These are phyloP conservation scores for Anticlea derivata DNA, from an alignment of 2,888 invertebrate genomes.

Conservation along the genomic window DNA sequence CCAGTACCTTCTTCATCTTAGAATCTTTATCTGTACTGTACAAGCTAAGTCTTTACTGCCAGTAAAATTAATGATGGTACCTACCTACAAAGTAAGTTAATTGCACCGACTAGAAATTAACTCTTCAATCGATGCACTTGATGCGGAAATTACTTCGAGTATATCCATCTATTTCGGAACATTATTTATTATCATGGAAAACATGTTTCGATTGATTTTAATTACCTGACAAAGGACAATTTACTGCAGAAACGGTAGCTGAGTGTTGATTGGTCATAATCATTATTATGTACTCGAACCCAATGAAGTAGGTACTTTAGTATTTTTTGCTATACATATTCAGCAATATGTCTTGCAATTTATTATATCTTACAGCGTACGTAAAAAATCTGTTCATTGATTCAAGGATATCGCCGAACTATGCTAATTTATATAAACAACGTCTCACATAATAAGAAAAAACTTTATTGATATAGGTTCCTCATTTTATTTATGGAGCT, in stretches of 20 bases:
- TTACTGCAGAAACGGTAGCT: too few relatives aligned
- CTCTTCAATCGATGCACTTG: background rate
- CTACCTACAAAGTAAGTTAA: background rate
- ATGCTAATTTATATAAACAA: constrained; percentile 11
- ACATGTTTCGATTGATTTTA: background rate
- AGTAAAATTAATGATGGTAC: background rate
- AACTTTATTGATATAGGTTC: constrained; percentile 9
- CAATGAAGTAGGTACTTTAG: background rate
- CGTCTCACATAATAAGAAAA: background rate
- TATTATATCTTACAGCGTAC: too few relatives aligned
- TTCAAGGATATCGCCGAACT: constrained; percentile 5
- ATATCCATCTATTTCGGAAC: constrained; percentile 10
- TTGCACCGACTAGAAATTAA: background rate
- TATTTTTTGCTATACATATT: background rate
- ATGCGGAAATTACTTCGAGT: constrained; percentile 2
- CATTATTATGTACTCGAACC: too few relatives aligned
- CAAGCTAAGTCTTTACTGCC: background rate
- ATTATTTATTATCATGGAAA: constrained; percentile 4
- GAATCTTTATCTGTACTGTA: background rate
- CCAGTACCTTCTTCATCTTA: background rate
- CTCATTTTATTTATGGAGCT: constrained; percentile 6
- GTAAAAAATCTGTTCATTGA: constrained; percentile 1
- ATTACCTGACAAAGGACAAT: too few relatives aligned
- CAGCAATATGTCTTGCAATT: background rate
- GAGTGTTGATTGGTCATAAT: too few relatives aligned